Conservation (phyloP, 2,888 invertebrate species). For the Patella caerulea region DNA sequence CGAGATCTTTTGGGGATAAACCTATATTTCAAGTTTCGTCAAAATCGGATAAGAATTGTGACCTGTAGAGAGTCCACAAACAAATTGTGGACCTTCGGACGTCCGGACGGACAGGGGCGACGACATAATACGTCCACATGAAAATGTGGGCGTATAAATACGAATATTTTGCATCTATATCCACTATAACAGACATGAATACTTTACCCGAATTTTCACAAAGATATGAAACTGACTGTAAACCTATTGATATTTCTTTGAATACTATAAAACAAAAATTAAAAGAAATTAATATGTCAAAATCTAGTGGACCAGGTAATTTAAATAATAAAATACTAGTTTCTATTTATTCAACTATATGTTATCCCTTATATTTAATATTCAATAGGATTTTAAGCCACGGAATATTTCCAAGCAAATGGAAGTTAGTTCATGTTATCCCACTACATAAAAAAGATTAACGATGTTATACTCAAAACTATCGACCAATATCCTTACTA, state of each 20-base stretch:
- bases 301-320: not conserved
- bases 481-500: slow-evolving; percentile 40
- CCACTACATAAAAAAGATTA: slow-evolving; percentile 42
- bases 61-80: too few species aligned
- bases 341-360: too few species aligned
- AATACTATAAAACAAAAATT: not conserved
- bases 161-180: not conserved
- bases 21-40: too few species aligned
- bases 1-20: too few species aligned
- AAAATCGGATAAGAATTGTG: too few species aligned
- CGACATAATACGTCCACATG: too few species aligned
- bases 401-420: slow-evolving; percentile 32
- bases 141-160: too few species aligned
- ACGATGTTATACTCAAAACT: slow-evolving; percentile 31
- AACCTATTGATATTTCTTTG: too few species aligned
- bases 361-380: too few species aligned
- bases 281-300: not conserved
- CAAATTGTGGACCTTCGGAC: too few species aligned
- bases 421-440: slow-evolving; percentile 35
- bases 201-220: not conserved
- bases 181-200: not conserved
- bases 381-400: not conserved
- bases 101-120: too few species aligned
- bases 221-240: too few species aligned
- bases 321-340: not conserved